Evolutionary conservation across 2,888 invertebrate genomes (phyloP).

Genomic region (Hecatera dysodea): DNA sequence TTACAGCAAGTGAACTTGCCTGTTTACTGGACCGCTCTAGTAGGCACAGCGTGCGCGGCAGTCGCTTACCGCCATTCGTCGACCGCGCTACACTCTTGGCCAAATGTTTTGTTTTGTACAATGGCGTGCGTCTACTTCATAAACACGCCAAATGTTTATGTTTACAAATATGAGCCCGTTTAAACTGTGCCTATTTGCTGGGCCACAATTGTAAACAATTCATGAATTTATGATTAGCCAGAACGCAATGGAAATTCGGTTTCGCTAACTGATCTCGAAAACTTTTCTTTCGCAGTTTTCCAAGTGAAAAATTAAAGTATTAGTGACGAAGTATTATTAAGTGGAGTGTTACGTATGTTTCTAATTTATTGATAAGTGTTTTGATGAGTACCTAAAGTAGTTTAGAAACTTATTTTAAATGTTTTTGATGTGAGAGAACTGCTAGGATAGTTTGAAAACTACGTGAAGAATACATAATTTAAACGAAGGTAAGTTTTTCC

Average conservation of each 20-base stretch:
- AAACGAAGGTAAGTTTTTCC: slow-evolving; percentile 49
- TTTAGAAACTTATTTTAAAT: slow-evolving; percentile 19
- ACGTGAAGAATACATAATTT: slow-evolving; percentile 8
- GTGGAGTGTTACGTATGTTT: slow-evolving; percentile 30
- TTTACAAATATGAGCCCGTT: slow-evolving; percentile 69
- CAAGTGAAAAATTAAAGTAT: slow-evolving; percentile 34
- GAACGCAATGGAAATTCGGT: slow-evolving; percentile 56
- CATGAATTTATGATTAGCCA: slow-evolving; percentile 46
- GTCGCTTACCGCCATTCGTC: slow-evolving; percentile 51
- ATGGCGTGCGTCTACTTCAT: slow-evolving; percentile 51
- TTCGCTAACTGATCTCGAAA: slow-evolving; percentile 32
- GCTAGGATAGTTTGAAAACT: not conserved
- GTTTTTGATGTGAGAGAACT: slow-evolving; percentile 31
- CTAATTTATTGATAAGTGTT: slow-evolving; percentile 23
- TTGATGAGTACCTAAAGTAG: not conserved
- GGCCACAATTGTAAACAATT: slow-evolving; percentile 64
- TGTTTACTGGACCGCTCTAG: slow-evolving; percentile 46
- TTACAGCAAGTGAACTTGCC: slow-evolving; percentile 50
- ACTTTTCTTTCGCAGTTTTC: slow-evolving; percentile 50
- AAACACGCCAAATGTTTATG: slow-evolving; percentile 59
- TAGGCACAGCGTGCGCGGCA: slow-evolving; percentile 58
- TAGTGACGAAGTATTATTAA: slow-evolving; percentile 23
- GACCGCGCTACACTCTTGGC: slow-evolving; percentile 50
- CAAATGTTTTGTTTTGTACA: slow-evolving; percentile 54
- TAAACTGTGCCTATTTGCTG: slow-evolving; percentile 66